A percentile compares a stretch with the other conserved stretches of the same genome.
These are phyloP conservation scores for Sebastes vulpes DNA, from an alignment of 2,797 vertebrate species.

Conservation along the genomic window DNA sequence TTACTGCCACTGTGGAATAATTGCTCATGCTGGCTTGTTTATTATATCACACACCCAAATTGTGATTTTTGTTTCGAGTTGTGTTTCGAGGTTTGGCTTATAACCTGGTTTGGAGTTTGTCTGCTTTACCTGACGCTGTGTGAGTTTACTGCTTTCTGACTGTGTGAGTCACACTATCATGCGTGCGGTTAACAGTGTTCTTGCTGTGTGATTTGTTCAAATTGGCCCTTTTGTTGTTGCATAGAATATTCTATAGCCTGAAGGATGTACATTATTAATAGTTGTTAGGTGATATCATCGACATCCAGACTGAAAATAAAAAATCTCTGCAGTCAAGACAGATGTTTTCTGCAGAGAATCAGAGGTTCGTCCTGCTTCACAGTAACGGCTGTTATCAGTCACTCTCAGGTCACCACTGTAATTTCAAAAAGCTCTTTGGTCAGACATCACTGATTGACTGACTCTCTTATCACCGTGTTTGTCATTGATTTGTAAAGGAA, in stretches of 20 bases:
- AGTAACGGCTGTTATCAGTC: not conserved
- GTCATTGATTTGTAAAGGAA: conserved; percentile 1
- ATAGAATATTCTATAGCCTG: not conserved
- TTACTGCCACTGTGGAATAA: not conserved
- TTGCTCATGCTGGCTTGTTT: not conserved
- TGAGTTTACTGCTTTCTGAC: not conserved
- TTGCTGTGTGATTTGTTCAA: not conserved
- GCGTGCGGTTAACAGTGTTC: not conserved
- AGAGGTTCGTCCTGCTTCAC: not conserved
- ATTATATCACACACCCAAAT: not conserved
- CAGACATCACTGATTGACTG: conserved; percentile 26
- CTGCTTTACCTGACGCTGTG: not conserved
- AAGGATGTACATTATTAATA: not conserved
- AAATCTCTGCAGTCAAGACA: not conserved
- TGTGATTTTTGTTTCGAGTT: too few relatives aligned
- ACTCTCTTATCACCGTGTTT: conserved; percentile 19
- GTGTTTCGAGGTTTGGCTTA: not conserved
- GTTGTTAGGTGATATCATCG: not conserved
- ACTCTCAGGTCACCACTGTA: not conserved
- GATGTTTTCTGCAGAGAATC: not conserved
- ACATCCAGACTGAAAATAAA: not conserved
- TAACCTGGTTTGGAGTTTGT: not conserved
- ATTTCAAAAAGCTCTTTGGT: conserved; percentile 28
- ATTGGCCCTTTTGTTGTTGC: not conserved
- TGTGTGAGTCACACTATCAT: not conserved